phyloP scores from a whole-genome alignment of 2,888 invertebrate genomes.

The Serrognathus titanus region DNA sequence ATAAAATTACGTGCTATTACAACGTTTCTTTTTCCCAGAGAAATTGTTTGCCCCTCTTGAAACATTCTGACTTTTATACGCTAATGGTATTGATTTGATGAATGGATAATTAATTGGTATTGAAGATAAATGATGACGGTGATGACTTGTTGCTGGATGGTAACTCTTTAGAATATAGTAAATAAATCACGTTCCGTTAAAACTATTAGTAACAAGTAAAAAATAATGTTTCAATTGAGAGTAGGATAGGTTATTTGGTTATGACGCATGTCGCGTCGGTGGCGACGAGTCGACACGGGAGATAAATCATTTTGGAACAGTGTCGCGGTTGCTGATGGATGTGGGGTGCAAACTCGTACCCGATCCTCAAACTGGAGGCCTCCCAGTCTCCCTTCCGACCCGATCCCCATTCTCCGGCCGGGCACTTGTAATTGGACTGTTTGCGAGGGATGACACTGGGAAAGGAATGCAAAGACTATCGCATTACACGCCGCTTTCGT shows the following conservation, averaged over 20 bases:
- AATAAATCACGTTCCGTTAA: constrained; percentile 30
- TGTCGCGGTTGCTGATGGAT: constrained; percentile 40
- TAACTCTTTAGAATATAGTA: constrained; percentile 33
- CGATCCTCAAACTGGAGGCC: constrained; percentile 8
- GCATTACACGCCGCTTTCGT: constrained; percentile 46
- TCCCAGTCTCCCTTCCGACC: constrained; percentile 1
- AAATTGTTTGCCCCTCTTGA: too few relatives aligned
- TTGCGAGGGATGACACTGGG: constrained; percentile 38
- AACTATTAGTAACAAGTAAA: constrained; percentile 32
- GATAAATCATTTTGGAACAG: constrained; percentile 39
- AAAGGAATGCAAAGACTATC: constrained; percentile 47
- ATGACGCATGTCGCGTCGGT: constrained; percentile 42
- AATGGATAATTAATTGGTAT: too few relatives aligned
- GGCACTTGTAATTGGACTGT: constrained; percentile 36
- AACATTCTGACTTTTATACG: too few relatives aligned
- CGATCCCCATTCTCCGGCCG: constrained; percentile 12
- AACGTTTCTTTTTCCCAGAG: too few relatives aligned
- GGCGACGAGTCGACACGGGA: constrained; percentile 37
- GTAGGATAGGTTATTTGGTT: constrained; percentile 40
- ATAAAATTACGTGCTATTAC: too few relatives aligned
- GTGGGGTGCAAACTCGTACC: constrained; percentile 27
- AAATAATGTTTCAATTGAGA: constrained; percentile 40
- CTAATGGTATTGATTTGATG: too few relatives aligned
- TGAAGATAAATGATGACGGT: too few relatives aligned
- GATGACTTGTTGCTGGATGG: constrained; percentile 34